A percentile compares a stretch with the other conserved stretches of the same genome.
phyloP scores from a whole-genome alignment of 2,113 vertebrate genomes.

The Acrocephalus arundinaceus region DNA sequence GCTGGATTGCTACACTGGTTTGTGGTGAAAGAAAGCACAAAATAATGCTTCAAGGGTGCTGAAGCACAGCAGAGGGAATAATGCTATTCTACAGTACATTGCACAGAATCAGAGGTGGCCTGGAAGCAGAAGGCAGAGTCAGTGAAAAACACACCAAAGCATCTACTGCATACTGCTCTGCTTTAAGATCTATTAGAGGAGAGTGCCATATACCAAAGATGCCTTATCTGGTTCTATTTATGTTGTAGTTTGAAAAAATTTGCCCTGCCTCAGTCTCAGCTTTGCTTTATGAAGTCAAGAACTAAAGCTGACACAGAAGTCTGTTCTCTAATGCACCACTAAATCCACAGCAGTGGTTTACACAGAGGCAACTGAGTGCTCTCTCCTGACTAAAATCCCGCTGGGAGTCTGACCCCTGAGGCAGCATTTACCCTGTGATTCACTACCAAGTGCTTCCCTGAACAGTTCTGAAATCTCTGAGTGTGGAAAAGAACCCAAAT shows the following conservation, averaged over 20 bases:
- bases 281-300: not conserved
- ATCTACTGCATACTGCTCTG: not conserved
- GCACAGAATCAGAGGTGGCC: conserved; percentile 5
- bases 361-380: not conserved
- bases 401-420: not conserved
- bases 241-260: not conserved
- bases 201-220: not conserved
- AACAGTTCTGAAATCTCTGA: not conserved
- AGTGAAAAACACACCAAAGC: not conserved
- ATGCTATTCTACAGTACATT: not conserved
- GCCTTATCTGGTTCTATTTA: not conserved
- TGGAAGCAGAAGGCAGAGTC: conserved; percentile 36
- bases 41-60: conserved; percentile 30
- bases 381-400: not conserved
- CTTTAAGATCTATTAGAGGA: not conserved
- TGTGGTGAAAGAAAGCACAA: conserved; percentile 15
- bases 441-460: not conserved
- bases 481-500: not conserved
- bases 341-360: not conserved
- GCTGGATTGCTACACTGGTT: conserved; percentile 3
- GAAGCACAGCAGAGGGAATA: conserved; percentile 22
- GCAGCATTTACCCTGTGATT: not conserved
- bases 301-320: not conserved
- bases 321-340: not conserved
- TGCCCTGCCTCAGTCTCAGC: not conserved